A percentile compares a stretch with the other conserved stretches of the same genome.
Conservation (phyloP, 2,888 invertebrate genomes). For the Silvanus unidentatus region DNA sequence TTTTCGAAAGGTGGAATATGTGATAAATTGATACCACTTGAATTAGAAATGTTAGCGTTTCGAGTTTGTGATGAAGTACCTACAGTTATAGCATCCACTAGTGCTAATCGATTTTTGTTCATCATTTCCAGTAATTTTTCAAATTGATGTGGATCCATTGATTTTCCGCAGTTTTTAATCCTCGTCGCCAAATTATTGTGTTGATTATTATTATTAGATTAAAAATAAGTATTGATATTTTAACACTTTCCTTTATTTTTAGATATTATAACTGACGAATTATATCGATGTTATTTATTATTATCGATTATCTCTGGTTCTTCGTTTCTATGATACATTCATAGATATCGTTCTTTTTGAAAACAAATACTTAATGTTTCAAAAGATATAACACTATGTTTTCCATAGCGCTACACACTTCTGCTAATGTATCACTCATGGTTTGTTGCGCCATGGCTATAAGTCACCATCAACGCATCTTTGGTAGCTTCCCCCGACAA, state of each 20-base stretch:
- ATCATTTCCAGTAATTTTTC: constrained; percentile 5
- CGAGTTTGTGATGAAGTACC: too few species aligned
- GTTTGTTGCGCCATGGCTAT: neutral
- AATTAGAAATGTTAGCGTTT: neutral
- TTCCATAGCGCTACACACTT: neutral
- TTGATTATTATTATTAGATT: too few species aligned
- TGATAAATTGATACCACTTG: neutral
- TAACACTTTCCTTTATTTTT: too few species aligned
- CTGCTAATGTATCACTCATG: neutral
- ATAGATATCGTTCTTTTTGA: too few species aligned
- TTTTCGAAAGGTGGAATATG: neutral
- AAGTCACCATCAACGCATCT: neutral
- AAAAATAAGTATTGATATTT: too few species aligned
- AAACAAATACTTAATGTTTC: too few species aligned
- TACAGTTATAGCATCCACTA: too few species aligned
- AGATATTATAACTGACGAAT: too few species aligned
- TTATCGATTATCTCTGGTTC: too few species aligned
- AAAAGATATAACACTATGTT: too few species aligned
- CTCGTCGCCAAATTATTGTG: neutral
- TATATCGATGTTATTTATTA: too few species aligned
- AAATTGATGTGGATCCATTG: neutral
- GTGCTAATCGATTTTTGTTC: constrained; percentile 12
- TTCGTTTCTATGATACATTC: too few species aligned
- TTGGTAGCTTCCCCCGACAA: neutral
- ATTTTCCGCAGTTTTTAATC: neutral